A percentile compares a stretch with the other conserved stretches of the same genome.
phyloP scores from a whole-genome alignment of 1,140 invertebrate genomes.

The Anastatus disparis region DNA sequence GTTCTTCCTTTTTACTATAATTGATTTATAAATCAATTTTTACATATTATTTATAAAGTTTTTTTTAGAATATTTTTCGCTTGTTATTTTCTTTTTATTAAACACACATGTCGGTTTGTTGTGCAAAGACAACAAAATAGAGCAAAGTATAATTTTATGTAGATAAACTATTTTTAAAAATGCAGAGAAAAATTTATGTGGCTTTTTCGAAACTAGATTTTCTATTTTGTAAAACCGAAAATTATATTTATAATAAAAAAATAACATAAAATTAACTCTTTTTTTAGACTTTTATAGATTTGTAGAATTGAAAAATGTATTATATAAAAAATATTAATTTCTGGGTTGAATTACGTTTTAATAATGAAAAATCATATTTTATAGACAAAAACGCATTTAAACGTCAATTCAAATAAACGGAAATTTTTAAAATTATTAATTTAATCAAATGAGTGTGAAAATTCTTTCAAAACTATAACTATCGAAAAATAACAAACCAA shows the following conservation, averaged over 20 bases:
- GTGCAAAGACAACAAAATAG: neutral
- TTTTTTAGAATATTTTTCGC: constrained; percentile 11
- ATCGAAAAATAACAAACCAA: too few relatives aligned
- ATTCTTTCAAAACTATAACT: too few relatives aligned
- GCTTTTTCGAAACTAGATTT: constrained; percentile 17
- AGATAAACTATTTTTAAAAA: constrained; percentile 26
- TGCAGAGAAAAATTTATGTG: constrained; percentile 5
- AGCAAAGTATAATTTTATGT: neutral
- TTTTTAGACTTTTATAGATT: constrained; percentile 12
- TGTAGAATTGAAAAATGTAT: neutral
- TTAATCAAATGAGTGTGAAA: too few relatives aligned
- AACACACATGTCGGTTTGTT: neutral
- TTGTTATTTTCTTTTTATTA: constrained; percentile 21
- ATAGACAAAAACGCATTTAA: neutral
- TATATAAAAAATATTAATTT: constrained; percentile 13
- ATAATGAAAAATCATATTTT: neutral
- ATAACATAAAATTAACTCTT: constrained; percentile 8
- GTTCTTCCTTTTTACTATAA: constrained; percentile 38
- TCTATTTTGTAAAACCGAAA: constrained; percentile 19
- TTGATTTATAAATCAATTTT: constrained; percentile 28
- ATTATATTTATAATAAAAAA: constrained; percentile 18
- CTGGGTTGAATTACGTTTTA: neutral
- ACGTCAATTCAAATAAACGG: neutral
- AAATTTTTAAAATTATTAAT: too few relatives aligned
- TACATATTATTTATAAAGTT: constrained; percentile 11